phyloP scores from a whole-genome alignment of 1,140 invertebrate species.

The Caerostris darwini region DNA sequence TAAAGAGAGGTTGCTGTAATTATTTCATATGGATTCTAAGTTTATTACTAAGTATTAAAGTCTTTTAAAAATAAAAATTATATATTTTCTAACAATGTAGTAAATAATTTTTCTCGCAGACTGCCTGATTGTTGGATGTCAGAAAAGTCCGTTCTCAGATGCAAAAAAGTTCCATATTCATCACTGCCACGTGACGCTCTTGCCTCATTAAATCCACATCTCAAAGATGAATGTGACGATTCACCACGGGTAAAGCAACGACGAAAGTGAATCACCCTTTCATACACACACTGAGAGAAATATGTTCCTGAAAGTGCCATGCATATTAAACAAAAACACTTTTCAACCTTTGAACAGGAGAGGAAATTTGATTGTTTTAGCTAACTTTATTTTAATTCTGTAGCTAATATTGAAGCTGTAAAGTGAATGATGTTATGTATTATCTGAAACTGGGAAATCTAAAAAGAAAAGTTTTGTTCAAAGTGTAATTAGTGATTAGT shows the following conservation, averaged over 20 bases:
- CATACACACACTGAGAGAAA: slow-evolving; percentile 58
- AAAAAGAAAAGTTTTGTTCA: slow-evolving; percentile 16
- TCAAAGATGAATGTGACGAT: not conserved
- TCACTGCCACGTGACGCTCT: slow-evolving; percentile 68
- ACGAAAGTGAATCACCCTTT: slow-evolving; percentile 57
- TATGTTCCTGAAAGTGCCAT: slow-evolving; percentile 77
- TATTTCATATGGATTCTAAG: no score
- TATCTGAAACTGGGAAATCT: not conserved
- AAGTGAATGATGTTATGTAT: not conserved
- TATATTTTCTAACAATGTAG: no score
- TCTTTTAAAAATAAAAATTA: no score
- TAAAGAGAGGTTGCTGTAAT: no score
- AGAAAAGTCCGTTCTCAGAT: slow-evolving; percentile 42
- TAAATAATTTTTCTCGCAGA: not conserved
- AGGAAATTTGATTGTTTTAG: slow-evolving; percentile 3
- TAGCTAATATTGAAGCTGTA: not conserved
- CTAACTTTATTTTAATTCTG: slow-evolving; percentile 3
- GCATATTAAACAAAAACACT: slow-evolving; percentile 43
- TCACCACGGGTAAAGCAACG: slow-evolving; percentile 69
- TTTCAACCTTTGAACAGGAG: slow-evolving; percentile 3
- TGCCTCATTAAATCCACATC: slow-evolving; percentile 13
- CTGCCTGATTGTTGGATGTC: slow-evolving; percentile 65
- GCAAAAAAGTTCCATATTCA: slow-evolving; percentile 61
- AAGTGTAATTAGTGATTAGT: slow-evolving; percentile 39
- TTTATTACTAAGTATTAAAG: no score